Evolutionary conservation across 1,140 invertebrate genomes (phyloP), one percentile per base, ranked within the genome.

Genomic region (Galleria mellonella): DNA sequence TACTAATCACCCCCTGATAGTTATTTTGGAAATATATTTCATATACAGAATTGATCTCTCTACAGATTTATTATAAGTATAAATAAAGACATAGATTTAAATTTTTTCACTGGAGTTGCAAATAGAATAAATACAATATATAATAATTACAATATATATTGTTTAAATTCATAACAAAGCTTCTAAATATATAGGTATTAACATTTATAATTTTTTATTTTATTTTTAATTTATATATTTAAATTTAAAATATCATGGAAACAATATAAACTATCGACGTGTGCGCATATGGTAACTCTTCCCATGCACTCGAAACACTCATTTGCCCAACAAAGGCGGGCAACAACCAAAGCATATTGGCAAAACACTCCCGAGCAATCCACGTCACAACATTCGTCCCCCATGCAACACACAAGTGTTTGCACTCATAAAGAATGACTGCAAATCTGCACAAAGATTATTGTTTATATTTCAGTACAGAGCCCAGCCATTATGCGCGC

Each of bases 361-460:
- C 62, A 72, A 68, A 74, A 71, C 78, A 76, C 78, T 79, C 65
- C 57, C 70, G 64, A 62, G 73, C 74, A 77, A 79, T 83, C 75
- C 71, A 77, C 71, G 67, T 75, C 69, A 78, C 71, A 78, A 78
- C 74, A 67, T 64, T 62, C 61, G 53, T 56, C 66, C 71, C 65
- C 61, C 63, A 17, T 55, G 61, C 71, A 53, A 58, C 43, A 46
- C 17, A 76, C 73, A 76, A 79, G 73, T 79, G 75, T 78, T 83
- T 79, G 70, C 75, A 59, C 75, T 77, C 73, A 77, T 83, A 79
- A 73, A 83, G 72, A 65, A 83, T 79, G 70, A 75, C 68, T 74
- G 68, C 73, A 83, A 83, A 79, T 83, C 78, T 78, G 69, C 62
- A 74, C 73, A 83, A 69, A 77, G 73, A 83, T 74, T 41, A 78